These are phyloP conservation scores for Loxodonta africana DNA, from an alignment of 2,113 vertebrate species.

Conservation along the genomic window DNA sequence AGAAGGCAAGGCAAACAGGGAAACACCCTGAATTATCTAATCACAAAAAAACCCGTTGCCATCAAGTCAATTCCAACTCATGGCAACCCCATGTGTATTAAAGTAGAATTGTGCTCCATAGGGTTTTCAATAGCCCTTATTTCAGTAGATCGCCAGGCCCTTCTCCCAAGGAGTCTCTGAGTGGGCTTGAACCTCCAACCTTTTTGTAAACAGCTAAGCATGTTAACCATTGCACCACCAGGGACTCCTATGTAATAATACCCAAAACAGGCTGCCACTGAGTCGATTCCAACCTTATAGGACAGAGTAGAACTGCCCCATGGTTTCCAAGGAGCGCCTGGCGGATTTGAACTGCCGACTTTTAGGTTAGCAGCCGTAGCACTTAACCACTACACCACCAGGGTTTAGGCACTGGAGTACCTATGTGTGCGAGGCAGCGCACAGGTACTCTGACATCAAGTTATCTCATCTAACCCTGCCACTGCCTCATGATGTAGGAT, in stretches of 20 bases:
- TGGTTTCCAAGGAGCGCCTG: too few species aligned
- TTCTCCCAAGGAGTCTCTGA: background rate
- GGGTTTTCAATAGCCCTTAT: background rate
- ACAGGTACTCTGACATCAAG: background rate
- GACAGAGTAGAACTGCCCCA: too few species aligned
- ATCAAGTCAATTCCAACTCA: background rate
- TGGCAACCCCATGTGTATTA: background rate
- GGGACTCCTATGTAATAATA: background rate
- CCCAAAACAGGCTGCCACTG: too few species aligned
- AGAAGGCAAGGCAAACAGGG: background rate
- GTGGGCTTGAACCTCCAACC: background rate
- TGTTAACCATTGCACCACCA: background rate
- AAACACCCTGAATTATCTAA: background rate
- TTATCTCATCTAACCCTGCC: background rate
- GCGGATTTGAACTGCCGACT: too few species aligned
- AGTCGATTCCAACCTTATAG: too few species aligned
- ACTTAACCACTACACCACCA: background rate
- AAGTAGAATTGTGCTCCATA: background rate
- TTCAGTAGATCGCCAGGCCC: background rate
- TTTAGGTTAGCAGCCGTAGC: too few species aligned
- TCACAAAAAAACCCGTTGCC: background rate
- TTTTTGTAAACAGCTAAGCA: background rate
- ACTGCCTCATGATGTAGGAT: background rate
- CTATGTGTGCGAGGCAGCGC: too few species aligned
- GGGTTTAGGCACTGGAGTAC: background rate